A percentile compares a stretch with the other conserved stretches of the same genome.
Conservation (phyloP, 1,140 invertebrate species). For the Drosophila auraria region DNA sequence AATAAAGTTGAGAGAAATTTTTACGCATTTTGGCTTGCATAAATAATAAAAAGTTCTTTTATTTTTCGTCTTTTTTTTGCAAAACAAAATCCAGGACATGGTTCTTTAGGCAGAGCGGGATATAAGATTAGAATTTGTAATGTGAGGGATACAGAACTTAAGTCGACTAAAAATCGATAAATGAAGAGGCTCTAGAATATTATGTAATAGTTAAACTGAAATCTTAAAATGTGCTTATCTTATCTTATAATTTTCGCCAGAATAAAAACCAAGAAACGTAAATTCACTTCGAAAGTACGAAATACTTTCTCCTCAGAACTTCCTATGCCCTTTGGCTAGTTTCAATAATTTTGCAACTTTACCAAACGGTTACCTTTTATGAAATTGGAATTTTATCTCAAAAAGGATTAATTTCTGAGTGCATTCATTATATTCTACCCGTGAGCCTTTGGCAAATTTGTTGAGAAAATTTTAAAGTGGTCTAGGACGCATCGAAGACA, state of each 20-base stretch:
- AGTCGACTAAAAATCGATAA: not conserved
- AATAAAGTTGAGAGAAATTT: conserved; percentile 63
- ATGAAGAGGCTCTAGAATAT: not conserved
- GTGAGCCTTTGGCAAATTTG: not conserved
- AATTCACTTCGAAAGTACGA: not conserved
- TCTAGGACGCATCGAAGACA: conserved; percentile 34
- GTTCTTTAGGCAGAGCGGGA: not conserved
- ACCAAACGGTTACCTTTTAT: not conserved
- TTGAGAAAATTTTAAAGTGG: conserved; percentile 38
- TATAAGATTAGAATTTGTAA: conserved; percentile 10
- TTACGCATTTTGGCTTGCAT: conserved; percentile 53
- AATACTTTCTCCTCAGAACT: not conserved
- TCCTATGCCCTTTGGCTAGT: not conserved
- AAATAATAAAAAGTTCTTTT: conserved; percentile 58
- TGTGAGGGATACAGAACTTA: not conserved
- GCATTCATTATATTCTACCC: conserved; percentile 5
- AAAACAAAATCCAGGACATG: conserved; percentile 4
- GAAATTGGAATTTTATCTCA: conserved; percentile 9
- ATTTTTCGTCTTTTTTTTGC: not conserved
- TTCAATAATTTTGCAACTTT: not conserved
- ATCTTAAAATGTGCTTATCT: not conserved
- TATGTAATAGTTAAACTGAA: not conserved
- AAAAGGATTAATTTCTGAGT: conserved; percentile 7
- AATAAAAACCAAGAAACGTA: not conserved
- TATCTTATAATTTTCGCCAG: not conserved